phyloP scores from a whole-genome alignment of 2,113 vertebrate species.

The Puntigrus tetrazona region DNA sequence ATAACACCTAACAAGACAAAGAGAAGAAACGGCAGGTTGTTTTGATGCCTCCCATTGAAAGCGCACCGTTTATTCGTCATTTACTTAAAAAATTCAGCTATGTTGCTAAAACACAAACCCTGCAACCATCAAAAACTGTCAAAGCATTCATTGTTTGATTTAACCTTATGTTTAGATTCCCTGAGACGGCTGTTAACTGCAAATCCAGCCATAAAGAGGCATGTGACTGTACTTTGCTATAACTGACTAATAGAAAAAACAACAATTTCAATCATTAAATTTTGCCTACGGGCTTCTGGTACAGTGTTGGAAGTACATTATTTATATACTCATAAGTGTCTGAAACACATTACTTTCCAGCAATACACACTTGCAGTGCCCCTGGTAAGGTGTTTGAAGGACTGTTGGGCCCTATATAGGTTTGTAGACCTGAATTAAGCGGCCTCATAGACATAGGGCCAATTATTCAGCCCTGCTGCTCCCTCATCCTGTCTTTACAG shows the following conservation, averaged over 20 bases:
- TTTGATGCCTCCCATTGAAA: not conserved
- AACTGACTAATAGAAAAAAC: constrained; percentile 26
- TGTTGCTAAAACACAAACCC: not conserved
- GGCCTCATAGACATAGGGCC: constrained; percentile 72
- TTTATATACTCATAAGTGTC: not conserved
- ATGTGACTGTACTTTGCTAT: constrained; percentile 37
- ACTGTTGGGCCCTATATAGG: constrained; percentile 76
- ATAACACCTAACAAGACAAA: constrained; percentile 32
- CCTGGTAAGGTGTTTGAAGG: constrained; percentile 78
- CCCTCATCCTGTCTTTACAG: constrained; percentile 72
- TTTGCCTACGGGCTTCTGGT: constrained; percentile 35
- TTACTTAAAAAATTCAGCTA: not conserved
- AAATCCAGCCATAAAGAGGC: constrained; percentile 31
- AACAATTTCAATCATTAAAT: constrained; percentile 41
- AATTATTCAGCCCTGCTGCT: constrained; percentile 75
- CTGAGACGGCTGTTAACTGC: not conserved
- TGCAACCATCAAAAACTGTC: constrained; percentile 9
- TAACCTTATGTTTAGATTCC: not conserved
- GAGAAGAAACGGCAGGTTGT: constrained; percentile 13
- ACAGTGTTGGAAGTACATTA: constrained; percentile 29
- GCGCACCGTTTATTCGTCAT: not conserved
- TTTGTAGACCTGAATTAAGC: constrained; percentile 76
- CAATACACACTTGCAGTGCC: constrained; percentile 66
- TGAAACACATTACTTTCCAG: constrained; percentile 31
- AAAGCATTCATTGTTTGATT: constrained; percentile 6